phyloP scores from a whole-genome alignment of 2,797 vertebrate species.

The Sebastes kiyomatsui region DNA sequence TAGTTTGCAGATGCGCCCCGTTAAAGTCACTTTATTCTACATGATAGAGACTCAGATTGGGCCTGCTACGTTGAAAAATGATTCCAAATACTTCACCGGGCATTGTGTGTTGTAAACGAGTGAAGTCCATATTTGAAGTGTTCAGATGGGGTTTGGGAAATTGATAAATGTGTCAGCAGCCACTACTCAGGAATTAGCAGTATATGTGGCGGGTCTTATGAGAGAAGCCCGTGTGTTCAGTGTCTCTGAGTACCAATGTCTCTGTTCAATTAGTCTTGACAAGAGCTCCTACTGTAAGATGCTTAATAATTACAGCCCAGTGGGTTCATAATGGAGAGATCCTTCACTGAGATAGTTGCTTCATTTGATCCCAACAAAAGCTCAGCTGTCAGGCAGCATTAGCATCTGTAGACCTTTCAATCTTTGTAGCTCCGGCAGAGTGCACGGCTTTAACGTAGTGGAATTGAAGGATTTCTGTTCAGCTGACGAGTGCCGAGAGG shows the following conservation, averaged over 20 bases:
- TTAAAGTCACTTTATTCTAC: neutral
- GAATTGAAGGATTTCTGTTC: neutral
- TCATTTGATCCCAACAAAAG: neutral
- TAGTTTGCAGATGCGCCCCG: neutral
- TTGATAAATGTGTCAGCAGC: neutral
- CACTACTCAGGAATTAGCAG: neutral
- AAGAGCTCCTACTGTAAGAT: neutral
- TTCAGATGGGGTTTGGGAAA: neutral
- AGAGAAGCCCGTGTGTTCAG: neutral
- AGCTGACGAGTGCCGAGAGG: neutral
- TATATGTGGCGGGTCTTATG: neutral
- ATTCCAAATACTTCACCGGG: neutral
- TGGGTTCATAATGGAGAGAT: slow-evolving; percentile 3
- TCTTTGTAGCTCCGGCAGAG: neutral
- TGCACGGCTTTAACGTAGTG: neutral
- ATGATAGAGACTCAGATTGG: neutral
- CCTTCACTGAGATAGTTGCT: neutral
- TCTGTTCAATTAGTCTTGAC: slow-evolving; percentile 3
- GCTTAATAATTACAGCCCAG: neutral
- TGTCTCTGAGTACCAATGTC: neutral
- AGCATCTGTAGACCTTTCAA: neutral
- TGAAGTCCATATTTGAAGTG: neutral
- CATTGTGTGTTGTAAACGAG: neutral
- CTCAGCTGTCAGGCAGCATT: slow-evolving; percentile 9
- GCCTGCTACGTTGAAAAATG: neutral